Conservation (phyloP, 35 echinoderm and acorn worm species). For the Ophiothrix spiculata region DNA sequence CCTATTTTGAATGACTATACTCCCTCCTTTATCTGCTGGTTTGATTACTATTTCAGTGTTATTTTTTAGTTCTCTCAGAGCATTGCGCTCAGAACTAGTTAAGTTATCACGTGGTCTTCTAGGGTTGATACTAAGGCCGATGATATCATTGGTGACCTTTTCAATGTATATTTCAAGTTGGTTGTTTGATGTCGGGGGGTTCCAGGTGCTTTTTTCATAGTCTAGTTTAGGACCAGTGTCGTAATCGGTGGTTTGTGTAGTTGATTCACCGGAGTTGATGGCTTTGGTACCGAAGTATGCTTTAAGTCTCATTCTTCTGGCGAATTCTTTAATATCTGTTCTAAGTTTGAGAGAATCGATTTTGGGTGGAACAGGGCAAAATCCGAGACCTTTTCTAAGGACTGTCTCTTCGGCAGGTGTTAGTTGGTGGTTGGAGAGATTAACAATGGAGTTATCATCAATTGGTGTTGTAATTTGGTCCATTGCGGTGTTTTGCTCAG, state of each 20-base stretch:
- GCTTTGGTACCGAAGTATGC: neutral
- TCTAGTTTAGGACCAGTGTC: neutral
- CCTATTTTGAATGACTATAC: neutral
- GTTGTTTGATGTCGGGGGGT: neutral
- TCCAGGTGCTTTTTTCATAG: neutral
- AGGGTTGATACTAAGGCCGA: neutral
- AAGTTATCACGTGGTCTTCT: neutral
- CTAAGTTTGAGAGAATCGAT: neutral
- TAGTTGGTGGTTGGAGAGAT: neutral
- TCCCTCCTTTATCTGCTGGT: conserved; percentile 21
- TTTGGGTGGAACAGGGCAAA: neutral
- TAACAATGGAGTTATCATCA: neutral
- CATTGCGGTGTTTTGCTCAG: neutral
- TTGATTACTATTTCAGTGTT: conserved; percentile 11
- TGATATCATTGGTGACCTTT: neutral
- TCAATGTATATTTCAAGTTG: neutral
- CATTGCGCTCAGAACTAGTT: neutral
- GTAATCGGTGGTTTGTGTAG: neutral
- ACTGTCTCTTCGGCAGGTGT: neutral
- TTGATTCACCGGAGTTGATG: neutral
- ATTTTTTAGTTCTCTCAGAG: neutral
- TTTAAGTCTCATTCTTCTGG: neutral
- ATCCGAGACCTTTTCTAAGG: neutral
- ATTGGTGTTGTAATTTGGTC: neutral
- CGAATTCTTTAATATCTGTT: neutral